phyloP scores from a whole-genome alignment of 2,888 invertebrate genomes.

The Scaptomyza flava region DNA sequence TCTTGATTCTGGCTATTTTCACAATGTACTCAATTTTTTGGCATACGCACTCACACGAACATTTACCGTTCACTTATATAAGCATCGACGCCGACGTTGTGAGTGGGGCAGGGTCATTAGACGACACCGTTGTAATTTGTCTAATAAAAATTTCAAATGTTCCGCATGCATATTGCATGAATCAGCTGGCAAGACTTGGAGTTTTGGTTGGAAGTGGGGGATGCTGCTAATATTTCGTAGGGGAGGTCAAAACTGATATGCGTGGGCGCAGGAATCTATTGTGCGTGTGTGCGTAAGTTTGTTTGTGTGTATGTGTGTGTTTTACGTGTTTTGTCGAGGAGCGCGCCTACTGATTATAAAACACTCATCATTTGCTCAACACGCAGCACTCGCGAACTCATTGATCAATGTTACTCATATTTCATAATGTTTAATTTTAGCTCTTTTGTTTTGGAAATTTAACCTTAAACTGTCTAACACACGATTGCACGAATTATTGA shows the following conservation, averaged over 20 bases:
- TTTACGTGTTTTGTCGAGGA: conserved; percentile 30
- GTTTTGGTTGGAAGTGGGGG: not conserved
- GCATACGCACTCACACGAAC: conserved; percentile 59
- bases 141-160: conserved; percentile 40
- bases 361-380: conserved; percentile 60
- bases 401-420: conserved; percentile 56
- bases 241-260: conserved; percentile 72
- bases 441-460: conserved; percentile 37
- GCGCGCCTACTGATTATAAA: conserved; percentile 69
- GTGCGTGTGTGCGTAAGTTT: conserved; percentile 10
- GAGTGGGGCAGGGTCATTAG: conserved; percentile 79
- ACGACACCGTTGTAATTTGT: conserved; percentile 59
- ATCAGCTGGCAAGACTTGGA: conserved; percentile 64
- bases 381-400: conserved; percentile 54
- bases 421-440: conserved; percentile 57
- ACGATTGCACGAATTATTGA: conserved; percentile 68
- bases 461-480: conserved; percentile 57
- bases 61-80: conserved; percentile 66
- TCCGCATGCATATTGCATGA: conserved; percentile 57
- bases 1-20: conserved; percentile 62
- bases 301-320: conserved; percentile 9
- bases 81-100: conserved; percentile 40
- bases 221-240: conserved; percentile 43
- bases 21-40: conserved; percentile 63
- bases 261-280: conserved; percentile 61